A percentile compares a stretch with the other conserved stretches of the same genome.
phyloP scores from a whole-genome alignment of 2,888 invertebrate species.

The Hydrotaea cyrtoneurina region DNA sequence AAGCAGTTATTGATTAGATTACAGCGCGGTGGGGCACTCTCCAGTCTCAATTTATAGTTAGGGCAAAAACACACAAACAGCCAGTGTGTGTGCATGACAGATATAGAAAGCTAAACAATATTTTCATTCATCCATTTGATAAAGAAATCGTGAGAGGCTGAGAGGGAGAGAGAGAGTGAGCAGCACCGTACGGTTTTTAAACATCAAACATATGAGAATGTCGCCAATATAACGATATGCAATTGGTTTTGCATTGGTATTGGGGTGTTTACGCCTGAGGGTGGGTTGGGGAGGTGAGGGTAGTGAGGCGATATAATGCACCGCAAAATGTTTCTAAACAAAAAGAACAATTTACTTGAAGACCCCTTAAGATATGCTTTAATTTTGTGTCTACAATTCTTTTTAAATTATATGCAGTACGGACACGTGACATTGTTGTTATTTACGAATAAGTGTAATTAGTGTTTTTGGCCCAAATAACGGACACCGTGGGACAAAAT shows the following conservation, averaged over 20 bases:
- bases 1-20: background rate
- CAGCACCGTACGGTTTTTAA: too few relatives aligned
- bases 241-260: too few relatives aligned
- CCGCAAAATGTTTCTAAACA: slow-evolving; percentile 14
- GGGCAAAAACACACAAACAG: background rate
- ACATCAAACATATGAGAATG: too few relatives aligned
- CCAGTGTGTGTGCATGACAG: too few relatives aligned
- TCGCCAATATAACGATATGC: too few relatives aligned
- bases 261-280: too few relatives aligned
- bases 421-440: too few relatives aligned
- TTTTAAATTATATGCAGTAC: background rate
- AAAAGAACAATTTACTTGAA: background rate
- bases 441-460: too few relatives aligned
- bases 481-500: too few relatives aligned
- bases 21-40: background rate
- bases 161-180: too few relatives aligned
- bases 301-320: background rate
- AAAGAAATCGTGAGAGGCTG: background rate
- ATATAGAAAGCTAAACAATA: background rate
- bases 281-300: background rate
- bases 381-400: background rate
- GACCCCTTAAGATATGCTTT: slow-evolving; percentile 14
- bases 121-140: background rate
- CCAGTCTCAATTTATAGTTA: background rate
- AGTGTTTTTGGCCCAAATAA: too few relatives aligned